Evolutionary conservation across 2,797 vertebrate species (phyloP), one percentile per base, ranked within the genome.

Genomic region (Characodon lateralis): DNA sequence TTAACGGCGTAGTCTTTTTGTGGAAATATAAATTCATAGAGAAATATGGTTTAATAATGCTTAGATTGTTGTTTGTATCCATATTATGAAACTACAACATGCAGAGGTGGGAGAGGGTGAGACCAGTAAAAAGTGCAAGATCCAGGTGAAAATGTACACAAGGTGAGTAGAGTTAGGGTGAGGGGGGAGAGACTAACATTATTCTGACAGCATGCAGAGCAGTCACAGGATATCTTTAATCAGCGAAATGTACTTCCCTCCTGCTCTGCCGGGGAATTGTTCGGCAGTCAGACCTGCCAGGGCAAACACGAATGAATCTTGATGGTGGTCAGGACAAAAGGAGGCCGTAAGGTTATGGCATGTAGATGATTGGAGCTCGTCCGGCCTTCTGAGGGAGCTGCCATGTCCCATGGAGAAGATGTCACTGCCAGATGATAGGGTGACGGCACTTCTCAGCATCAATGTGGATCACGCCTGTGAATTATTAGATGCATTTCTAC

Each of bases 291-390:
- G 93, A 95, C 92, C 91, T 94, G 94, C 95, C 89, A 89, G 87
- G 90, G 90, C 87, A 89, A 48, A 95, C 94, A 96, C 93, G 95
- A 95, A 95, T 94, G 94, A 95, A 93, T 95, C 91, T 94, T 92
- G 91, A 91, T 87, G 89, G 94, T 95, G 94, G 91, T 93, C 86
- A 88, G 93, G 94, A 96, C 94, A 96, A 96, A 72, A 95, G 92
- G 94, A 93, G 90, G 91, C 91, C 94, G 91, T 94, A 95, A 95
- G 95, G 95, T 96, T 95, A 95, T 94, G 94, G 94, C 95, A 92
- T 94, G 94, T 94, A 93, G 95, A 95, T 95, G 94, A 95, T 95
- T 95, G 93, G 92, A 93, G 89, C 85, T 87, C 89, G 74, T 92
- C 85, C 86, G 89, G 85, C 24, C 93, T 95, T 95, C 94, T 95